A percentile compares a stretch with the other conserved stretches of the same genome.
phyloP scores from a whole-genome alignment of 2,888 invertebrate genomes.

The Tetramorium bicarinatum region DNA sequence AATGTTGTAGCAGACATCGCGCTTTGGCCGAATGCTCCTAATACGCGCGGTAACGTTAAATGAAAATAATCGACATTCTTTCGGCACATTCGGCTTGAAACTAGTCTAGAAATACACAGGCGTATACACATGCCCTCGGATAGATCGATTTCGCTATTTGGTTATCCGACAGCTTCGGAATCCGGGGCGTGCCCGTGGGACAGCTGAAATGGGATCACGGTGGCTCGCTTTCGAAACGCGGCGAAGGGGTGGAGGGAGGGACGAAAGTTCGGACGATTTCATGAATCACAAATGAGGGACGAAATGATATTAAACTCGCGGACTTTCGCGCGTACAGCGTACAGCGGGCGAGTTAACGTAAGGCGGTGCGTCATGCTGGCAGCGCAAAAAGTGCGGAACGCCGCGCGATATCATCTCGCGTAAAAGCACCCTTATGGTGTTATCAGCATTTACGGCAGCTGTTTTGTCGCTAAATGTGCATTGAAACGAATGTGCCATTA shows the following conservation, averaged over 20 bases:
- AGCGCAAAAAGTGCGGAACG: slow-evolving; percentile 13
- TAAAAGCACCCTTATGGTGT: slow-evolving; percentile 44
- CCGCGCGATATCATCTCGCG: slow-evolving; percentile 52
- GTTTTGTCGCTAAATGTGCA: slow-evolving; percentile 51
- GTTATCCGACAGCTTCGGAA: slow-evolving; percentile 69
- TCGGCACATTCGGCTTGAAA: neutral
- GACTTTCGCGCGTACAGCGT: slow-evolving; percentile 74
- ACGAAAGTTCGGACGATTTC: slow-evolving; percentile 77
- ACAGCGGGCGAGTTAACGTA: slow-evolving; percentile 62
- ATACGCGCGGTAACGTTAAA: neutral
- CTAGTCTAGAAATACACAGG: slow-evolving; percentile 10
- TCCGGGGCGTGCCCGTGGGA: slow-evolving; percentile 72
- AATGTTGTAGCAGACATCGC: slow-evolving; percentile 3
- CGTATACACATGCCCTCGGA: slow-evolving; percentile 41
- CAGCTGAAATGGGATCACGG: slow-evolving; percentile 77
- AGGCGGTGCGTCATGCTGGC: slow-evolving; percentile 67
- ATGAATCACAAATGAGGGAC: slow-evolving; percentile 81
- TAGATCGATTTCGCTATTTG: slow-evolving; percentile 72
- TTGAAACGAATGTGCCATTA: slow-evolving; percentile 50
- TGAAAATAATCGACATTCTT: slow-evolving; percentile 30
- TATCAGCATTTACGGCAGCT: slow-evolving; percentile 53
- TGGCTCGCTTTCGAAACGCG: slow-evolving; percentile 70
- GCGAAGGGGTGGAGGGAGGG: slow-evolving; percentile 1
- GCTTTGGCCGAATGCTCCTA: neutral
- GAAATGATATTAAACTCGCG: slow-evolving; percentile 79